Evolutionary conservation across 1,140 invertebrate species (phyloP).

Genomic region (Macrostomum lignano): DNA sequence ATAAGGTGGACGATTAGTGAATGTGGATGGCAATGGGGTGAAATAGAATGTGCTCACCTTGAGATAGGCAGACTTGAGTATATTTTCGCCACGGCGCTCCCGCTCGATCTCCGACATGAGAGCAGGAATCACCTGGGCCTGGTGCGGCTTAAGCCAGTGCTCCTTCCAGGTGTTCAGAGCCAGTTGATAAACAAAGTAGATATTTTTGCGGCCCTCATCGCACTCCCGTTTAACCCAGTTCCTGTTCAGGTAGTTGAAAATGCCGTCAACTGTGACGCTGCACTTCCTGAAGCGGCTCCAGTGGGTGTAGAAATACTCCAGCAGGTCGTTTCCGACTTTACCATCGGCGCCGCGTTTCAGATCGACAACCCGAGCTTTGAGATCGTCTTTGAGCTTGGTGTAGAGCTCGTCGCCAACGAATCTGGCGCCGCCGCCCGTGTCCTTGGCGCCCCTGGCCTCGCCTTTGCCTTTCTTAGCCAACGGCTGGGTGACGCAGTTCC

Average conservation of each 20-base stretch:
- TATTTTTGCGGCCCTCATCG: slow-evolving; percentile 77
- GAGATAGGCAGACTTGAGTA: no score
- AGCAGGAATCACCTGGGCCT: slow-evolving; percentile 79
- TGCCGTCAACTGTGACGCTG: slow-evolving; percentile 67
- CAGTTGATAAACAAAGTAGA: slow-evolving; percentile 83
- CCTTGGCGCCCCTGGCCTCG: slow-evolving; percentile 11
- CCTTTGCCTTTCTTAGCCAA: no score
- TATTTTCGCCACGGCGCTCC: slow-evolving; percentile 76
- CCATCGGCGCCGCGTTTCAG: slow-evolving; percentile 55
- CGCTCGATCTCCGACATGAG: slow-evolving; percentile 78
- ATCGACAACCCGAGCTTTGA: slow-evolving; percentile 51
- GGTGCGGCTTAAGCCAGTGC: slow-evolving; percentile 63
- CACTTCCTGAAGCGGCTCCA: slow-evolving; percentile 96
- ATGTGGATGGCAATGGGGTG: no score
- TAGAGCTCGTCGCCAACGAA: slow-evolving; percentile 81
- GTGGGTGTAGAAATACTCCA: slow-evolving; percentile 74
- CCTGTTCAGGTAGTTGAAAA: slow-evolving; percentile 82
- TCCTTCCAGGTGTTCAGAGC: slow-evolving; percentile 90
- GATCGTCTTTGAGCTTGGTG: slow-evolving; percentile 61
- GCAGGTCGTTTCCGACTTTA: slow-evolving; percentile 64
- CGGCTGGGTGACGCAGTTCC: no score
- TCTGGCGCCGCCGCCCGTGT: slow-evolving; percentile 41
- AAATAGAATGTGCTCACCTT: no score
- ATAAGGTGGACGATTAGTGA: no score
- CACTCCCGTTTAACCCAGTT: slow-evolving; percentile 94